Base-by-base conservation (phyloP, 2,113 vertebrate genomes). In the Pampusana beccarii region DNA sequence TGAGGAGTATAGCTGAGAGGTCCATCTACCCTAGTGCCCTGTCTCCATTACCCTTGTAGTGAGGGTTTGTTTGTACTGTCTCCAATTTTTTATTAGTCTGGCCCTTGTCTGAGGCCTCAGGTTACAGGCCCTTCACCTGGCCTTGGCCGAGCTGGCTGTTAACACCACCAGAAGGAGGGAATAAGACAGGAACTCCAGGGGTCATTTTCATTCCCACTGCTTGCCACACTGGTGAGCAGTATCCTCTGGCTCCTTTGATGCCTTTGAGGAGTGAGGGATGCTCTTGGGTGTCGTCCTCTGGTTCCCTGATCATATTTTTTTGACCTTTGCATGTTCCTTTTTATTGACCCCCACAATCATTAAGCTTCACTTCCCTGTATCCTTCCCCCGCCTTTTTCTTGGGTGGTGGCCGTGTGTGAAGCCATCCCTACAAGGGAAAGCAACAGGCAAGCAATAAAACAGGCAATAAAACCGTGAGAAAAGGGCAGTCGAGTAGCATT, bases 41-140 rank as follows among this genome's bases (percentile, higher is more conserved):
- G 28, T 40, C 28, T 67, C 48, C 0, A 0, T 40, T 44, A 73
- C 36, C 19, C 7, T 51, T 1, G 0, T 34, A 4, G 3, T 11
- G 26, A 79, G 70, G 18, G 34, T 84, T 79, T 67, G 46, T 14
- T 53, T 64, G 10, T 48, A 25, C 26, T 64, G 66, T 34, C 94
- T 23, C 50, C 11, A 60, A 2, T 23, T 56, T 77, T 44, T 50
- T 48, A 20, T 65, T 46, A 20, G 11, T 21, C 34, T 17, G 16
- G 6, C 14, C 18, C 26, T 86, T 56, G 29, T 34, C 31, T 18
- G 23, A 57, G 53, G 34, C 40, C 26, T 24, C 51, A 10, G 60
- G 26, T 33, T 54, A 40, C 10, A 33, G 53, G 57, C 9, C 18
- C 10, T 71, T 71, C 3, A 2, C 19, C 38, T 79, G 66, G 10